These are phyloP conservation scores for Drosophila helvetica DNA, from an alignment of 2,888 invertebrate species.

Conservation along the genomic window DNA sequence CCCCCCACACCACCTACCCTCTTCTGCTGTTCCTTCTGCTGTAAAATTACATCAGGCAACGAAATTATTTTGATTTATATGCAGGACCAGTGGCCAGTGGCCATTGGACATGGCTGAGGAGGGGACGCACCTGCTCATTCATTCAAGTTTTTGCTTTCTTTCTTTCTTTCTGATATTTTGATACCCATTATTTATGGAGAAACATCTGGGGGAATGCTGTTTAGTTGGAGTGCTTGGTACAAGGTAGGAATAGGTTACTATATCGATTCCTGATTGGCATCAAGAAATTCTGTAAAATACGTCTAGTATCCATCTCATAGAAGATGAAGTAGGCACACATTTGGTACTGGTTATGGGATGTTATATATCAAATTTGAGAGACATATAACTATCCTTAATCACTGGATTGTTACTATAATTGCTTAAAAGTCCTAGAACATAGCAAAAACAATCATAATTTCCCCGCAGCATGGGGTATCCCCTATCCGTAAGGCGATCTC, in stretches of 20 bases:
- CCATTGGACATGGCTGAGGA: not conserved
- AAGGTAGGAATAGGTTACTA: too few species aligned
- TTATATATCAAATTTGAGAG: too few species aligned
- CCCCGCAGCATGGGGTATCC: not conserved
- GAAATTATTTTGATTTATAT: conserved; percentile 81
- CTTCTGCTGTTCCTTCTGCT: conserved; percentile 1
- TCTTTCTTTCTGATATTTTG: not conserved
- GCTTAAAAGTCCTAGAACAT: too few species aligned
- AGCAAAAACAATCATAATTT: too few species aligned
- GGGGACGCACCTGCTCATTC: conserved; percentile 56
- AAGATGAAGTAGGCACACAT: too few species aligned
- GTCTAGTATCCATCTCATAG: too few species aligned
- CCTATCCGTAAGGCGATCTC: not conserved
- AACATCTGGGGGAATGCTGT: not conserved
- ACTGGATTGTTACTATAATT: too few species aligned
- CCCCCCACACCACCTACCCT: too few species aligned
- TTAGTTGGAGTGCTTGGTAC: not conserved
- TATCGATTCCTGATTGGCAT: too few species aligned
- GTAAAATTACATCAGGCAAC: conserved; percentile 74
- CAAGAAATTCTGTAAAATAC: too few species aligned
- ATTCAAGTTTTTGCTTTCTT: conserved; percentile 12
- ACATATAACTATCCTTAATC: too few species aligned
- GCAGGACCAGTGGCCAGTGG: conserved; percentile 45
- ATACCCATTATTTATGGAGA: not conserved
- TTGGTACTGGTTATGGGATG: too few species aligned